A percentile compares a stretch with the other conserved stretches of the same genome.
Conservation (phyloP, 2,797 vertebrate species). For the Neosalanx taihuensis region DNA sequence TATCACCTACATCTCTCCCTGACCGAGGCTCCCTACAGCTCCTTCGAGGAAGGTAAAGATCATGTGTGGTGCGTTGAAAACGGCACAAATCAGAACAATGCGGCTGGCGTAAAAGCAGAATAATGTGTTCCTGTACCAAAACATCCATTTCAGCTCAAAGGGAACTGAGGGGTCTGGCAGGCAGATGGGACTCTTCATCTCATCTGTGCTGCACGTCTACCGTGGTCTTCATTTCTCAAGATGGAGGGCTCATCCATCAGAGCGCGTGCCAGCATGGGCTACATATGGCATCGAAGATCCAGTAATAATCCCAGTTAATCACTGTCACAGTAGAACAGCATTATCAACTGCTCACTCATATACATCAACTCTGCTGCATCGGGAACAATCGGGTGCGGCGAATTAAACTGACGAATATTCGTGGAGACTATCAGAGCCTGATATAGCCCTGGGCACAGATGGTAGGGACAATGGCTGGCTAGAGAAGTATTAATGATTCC, state of each 20-base stretch:
- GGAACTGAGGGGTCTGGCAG: slow-evolving; percentile 28
- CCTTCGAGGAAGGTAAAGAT: background rate
- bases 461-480: background rate
- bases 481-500: slow-evolving; percentile 7
- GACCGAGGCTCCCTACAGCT: background rate
- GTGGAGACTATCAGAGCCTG: background rate
- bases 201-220: slow-evolving; percentile 38
- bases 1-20: background rate
- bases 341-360: slow-evolving; percentile 46
- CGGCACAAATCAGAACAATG: background rate
- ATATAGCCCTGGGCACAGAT: background rate
- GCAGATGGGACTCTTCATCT: slow-evolving; percentile 30
- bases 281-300: slow-evolving; percentile 30
- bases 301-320: slow-evolving; percentile 57
- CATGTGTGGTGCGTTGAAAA: background rate
- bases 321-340: slow-evolving; percentile 43
- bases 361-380: slow-evolving; percentile 19
- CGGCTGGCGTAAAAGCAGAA: background rate
- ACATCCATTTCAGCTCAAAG: background rate
- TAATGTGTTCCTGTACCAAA: background rate
- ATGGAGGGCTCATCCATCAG: slow-evolving; percentile 43
- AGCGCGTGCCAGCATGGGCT: slow-evolving; percentile 10
- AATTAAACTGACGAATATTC: slow-evolving; percentile 31
- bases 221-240: slow-evolving; percentile 24
- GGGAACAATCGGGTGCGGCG: slow-evolving; percentile 27